A percentile compares a stretch with the other conserved stretches of the same genome.
These are phyloP conservation scores for Helarctos malayanus DNA, from an alignment of 2,797 vertebrate species.

Conservation along the genomic window DNA sequence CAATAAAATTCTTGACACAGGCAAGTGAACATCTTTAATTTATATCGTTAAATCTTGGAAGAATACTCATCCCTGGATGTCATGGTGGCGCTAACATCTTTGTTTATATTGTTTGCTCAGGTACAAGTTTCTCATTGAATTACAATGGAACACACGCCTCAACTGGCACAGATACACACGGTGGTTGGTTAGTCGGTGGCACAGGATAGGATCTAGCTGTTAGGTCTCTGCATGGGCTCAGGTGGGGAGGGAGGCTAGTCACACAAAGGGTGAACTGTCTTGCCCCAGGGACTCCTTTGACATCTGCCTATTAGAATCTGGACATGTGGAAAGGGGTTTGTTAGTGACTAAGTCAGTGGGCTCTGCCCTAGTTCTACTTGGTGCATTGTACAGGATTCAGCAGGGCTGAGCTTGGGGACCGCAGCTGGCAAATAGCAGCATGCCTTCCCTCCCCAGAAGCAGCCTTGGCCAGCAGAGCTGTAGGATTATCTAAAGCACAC, in stretches of 20 bases:
- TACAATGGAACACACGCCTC: neutral
- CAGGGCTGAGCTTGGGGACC: conserved; percentile 14
- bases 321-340: neutral
- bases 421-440: conserved; percentile 39
- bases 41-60: neutral
- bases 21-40: neutral
- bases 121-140: conserved; percentile 13
- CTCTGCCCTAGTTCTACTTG: conserved; percentile 51
- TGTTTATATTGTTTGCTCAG: conserved; percentile 19
- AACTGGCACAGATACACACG: neutral
- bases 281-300: neutral
- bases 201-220: neutral
- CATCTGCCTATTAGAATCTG: neutral
- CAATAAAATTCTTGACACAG: neutral
- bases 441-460: neutral
- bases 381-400: conserved; percentile 74
- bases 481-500: conserved; percentile 42
- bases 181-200: neutral
- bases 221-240: neutral
- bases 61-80: neutral
- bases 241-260: neutral
- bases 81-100: neutral
- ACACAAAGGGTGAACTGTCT: neutral
- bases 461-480: conserved; percentile 26
- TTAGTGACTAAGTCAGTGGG: neutral